Evolutionary conservation across 92 coral and sea anemone genomes (phyloP), one percentile per base, ranked within the genome.

Genomic region (Pocillopora meandrina): DNA sequence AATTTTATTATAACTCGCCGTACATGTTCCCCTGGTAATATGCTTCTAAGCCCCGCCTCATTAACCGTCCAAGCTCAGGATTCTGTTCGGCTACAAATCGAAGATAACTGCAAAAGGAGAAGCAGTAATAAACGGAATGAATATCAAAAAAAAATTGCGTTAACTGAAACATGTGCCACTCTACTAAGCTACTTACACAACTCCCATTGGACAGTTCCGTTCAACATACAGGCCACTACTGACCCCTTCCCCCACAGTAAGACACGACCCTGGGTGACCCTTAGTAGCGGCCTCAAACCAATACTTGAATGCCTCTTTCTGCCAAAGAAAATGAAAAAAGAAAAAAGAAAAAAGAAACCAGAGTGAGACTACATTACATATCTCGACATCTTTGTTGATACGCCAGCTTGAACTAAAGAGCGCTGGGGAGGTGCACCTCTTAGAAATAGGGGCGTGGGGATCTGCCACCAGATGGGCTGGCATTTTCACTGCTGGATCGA

Each of bases 81-180:
- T 90, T 89, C 76, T 96, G 99, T 49, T 96, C 99, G 10, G 99
- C 98, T 36, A 96, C 93, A 72, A 82, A 96, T 26, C 98, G 94
- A 65, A 92, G 90, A 89, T 89, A 90, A 55, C 95, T 93, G 65
- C 56, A 59, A 11, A 59, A 42, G 52, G 8, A 42, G 8, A 42
- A 42, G 52, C 52, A 42, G 5, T 1, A 18, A 9, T 2, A 26
- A 67, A 67, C 16, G 17, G 14, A 15, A 33, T 70, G 10, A 70
- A 36, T 55, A 17, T 16, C 56, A 20, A 36, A 70, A 70, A 17
- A 67, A 69, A 35, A 3, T 15, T 14, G 56, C n/a, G 18, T 9
- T 17, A 42, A 52, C 52, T 8, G 2, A 15, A 16, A 12, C 16
- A 33, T 69, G 12, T 20, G 9, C 3, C 12, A 34, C 1, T 14